Base-by-base conservation (phyloP, 2,888 invertebrate genomes). In the Toxonevra muliebris region DNA sequence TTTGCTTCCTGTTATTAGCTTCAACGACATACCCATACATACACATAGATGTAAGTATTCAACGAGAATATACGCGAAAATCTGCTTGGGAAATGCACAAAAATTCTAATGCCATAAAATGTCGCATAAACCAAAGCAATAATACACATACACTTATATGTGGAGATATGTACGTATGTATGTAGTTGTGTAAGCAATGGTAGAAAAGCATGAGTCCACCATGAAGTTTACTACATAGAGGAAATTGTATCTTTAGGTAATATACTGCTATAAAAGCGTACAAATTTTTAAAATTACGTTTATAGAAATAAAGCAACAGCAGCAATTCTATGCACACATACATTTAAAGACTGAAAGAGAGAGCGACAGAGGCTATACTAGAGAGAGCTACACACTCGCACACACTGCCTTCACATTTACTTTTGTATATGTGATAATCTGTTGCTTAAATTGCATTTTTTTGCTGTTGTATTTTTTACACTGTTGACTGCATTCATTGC, bases 391-490 rank as follows among this genome's bases (percentile, higher is more conserved):
- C 30, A 30, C 7, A 30, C 30, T 30, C 30, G 30, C 30, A 30
- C 30, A 30, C 7, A 7, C 30, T 2, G 30, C 3, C 2, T 30
- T 30, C 30, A 30, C 30, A 61, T 61, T 15, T 41, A 42, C 40
- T 15, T 42, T 15, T 40, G 63, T 54, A 45, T 63, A 43, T 20
- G 53, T 40, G 43, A 53, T 63, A 55, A 55, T 63, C 55, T 55
- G 55, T 55, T 63, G 55, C 57, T 63, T 45, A 48, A 54, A 63
- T 45, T 48, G 45, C 63, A 42, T 41, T 55, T 30, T 19, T 55
- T 63, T 40, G 7, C 7, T 30, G 30, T 30, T 30, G 7, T 7
- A 30, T 30, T 30, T 30, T 30, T 30, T 7, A 2, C 30, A 4
- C 3, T 30, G 30, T 30, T 30, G 2, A 4, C 30, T 7, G 30